These are phyloP conservation scores for Chrysina gloriosa DNA, from an alignment of 2,888 invertebrate species.

Conservation along the genomic window DNA sequence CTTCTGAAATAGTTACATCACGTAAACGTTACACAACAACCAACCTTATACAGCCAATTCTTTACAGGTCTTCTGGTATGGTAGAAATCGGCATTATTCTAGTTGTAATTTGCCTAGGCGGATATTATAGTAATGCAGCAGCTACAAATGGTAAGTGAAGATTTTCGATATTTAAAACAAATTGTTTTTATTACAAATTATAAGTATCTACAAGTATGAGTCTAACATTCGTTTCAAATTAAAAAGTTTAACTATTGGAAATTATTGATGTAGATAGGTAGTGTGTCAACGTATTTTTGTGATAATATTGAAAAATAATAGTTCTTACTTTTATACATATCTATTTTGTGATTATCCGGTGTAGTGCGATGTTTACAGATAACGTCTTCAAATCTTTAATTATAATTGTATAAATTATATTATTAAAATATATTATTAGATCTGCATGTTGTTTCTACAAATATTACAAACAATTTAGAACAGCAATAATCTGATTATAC, in stretches of 20 bases:
- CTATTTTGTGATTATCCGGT: too few relatives aligned
- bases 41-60: background rate
- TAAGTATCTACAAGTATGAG: background rate
- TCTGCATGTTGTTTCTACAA: too few relatives aligned
- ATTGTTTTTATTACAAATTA: background rate
- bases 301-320: too few relatives aligned
- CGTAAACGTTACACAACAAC: background rate
- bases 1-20: background rate
- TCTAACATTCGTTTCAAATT: background rate
- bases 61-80: conserved; percentile 18
- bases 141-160: conserved; percentile 11
- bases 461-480: too few relatives aligned
- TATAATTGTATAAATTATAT: too few relatives aligned
- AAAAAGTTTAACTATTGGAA: background rate
- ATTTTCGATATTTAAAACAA: background rate
- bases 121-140: background rate
- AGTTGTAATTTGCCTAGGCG: background rate
- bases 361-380: too few relatives aligned
- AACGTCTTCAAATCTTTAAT: too few relatives aligned
- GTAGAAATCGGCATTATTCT: conserved; percentile 14
- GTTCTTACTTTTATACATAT: too few relatives aligned
- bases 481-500: too few relatives aligned
- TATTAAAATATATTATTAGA: too few relatives aligned
- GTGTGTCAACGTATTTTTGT: too few relatives aligned
- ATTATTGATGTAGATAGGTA: background rate